Percentiles rank a stretch among this genome's conserved stretches.
phyloP scores from a whole-genome alignment of 1,140 invertebrate species.

The Rhopalosiphum padi region DNA sequence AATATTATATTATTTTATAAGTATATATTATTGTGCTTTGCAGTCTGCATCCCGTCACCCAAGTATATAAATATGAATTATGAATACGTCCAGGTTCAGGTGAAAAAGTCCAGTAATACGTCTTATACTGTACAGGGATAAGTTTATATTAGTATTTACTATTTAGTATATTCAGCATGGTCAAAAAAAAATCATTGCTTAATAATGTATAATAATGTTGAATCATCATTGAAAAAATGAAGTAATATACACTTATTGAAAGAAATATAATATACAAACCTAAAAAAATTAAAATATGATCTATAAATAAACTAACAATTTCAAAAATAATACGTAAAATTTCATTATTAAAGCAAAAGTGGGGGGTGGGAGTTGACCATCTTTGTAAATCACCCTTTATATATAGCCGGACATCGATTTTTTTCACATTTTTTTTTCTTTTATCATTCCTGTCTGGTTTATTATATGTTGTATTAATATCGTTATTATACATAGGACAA shows the following conservation, averaged over 20 bases:
- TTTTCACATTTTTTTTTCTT: conserved; percentile 19
- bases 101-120: not conserved
- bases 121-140: not conserved
- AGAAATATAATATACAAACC: too few relatives aligned
- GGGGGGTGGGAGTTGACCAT: not conserved
- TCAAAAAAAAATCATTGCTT: too few relatives aligned
- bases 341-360: not conserved
- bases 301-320: not conserved
- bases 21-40: not conserved
- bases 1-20: not conserved
- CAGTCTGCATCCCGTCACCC: too few relatives aligned
- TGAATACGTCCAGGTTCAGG: too few relatives aligned
- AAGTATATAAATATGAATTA: not conserved
- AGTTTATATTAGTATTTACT: not conserved
- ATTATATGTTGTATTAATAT: conserved; percentile 16
- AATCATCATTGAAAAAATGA: too few relatives aligned
- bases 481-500: conserved; percentile 4
- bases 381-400: not conserved
- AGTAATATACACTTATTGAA: too few relatives aligned
- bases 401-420: not conserved
- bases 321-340: not conserved
- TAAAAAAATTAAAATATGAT: not conserved
- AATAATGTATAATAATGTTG: too few relatives aligned
- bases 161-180: not conserved
- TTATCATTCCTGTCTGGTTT: conserved; percentile 22